Percentiles rank a stretch among this genome's conserved stretches.
Conservation (phyloP, 1,140 invertebrate genomes). For the Steinernema feltiae region DNA sequence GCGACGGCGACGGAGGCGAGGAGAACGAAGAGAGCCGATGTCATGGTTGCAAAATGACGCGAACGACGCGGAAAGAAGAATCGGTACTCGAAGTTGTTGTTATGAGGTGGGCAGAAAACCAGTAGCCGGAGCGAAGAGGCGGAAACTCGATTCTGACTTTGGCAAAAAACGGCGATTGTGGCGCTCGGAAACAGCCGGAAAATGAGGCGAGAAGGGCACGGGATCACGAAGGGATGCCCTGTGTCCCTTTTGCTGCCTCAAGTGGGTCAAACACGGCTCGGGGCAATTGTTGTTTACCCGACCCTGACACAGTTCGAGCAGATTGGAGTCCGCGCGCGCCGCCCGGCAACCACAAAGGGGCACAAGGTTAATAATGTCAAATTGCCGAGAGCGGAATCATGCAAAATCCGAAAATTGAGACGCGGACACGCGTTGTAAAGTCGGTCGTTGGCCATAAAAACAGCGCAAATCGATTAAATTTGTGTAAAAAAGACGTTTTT, state of each 20-base stretch:
- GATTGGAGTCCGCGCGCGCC: background rate
- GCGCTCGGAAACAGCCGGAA: background rate
- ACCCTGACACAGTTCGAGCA: background rate
- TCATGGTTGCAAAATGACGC: background rate
- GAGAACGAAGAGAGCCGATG: background rate
- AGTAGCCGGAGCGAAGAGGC: background rate
- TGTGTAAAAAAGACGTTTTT: no score
- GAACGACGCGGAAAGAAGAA: background rate
- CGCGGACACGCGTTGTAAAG: no score
- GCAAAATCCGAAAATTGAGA: no score
- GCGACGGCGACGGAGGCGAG: background rate
- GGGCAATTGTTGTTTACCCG: constrained; percentile 15
- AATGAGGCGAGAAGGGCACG: background rate
- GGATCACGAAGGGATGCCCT: background rate
- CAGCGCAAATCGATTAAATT: no score
- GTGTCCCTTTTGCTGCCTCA: background rate
- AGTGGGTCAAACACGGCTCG: background rate
- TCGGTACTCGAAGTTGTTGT: background rate
- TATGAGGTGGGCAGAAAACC: background rate
- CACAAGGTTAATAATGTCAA: constrained; percentile 11
- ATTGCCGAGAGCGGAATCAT: background rate
- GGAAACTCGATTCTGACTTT: background rate
- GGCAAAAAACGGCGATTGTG: background rate
- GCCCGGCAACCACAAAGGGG: no score
- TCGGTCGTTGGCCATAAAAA: no score